These are phyloP conservation scores for Hemistola chrysoprasaria DNA, from an alignment of 2,888 invertebrate species.

Conservation along the genomic window DNA sequence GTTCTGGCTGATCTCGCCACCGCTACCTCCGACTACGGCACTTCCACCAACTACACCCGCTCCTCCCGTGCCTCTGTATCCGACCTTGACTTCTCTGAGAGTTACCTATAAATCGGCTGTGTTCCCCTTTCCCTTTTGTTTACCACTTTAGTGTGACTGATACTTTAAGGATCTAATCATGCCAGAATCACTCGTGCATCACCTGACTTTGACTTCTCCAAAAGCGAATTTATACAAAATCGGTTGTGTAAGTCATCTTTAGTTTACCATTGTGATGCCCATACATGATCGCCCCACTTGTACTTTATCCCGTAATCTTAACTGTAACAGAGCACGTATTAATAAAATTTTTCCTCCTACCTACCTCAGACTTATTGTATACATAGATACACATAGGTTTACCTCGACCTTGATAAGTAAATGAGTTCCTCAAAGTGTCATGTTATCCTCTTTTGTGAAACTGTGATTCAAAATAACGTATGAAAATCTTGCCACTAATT, in stretches of 20 bases:
- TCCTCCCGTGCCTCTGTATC: constrained; percentile 93
- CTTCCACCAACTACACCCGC: constrained; percentile 90
- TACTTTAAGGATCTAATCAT: not conserved
- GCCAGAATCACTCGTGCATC: not conserved
- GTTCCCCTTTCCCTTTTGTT: constrained; percentile 9
- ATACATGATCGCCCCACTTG: no score
- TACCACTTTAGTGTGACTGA: constrained; percentile 5
- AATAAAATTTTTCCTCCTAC: no score
- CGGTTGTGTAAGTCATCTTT: not conserved
- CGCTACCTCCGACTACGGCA: constrained; percentile 89
- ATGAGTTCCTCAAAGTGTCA: no score
- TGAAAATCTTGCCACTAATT: no score
- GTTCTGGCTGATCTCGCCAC: constrained; percentile 91
- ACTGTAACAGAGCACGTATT: no score
- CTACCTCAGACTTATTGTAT: no score
- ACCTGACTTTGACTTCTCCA: not conserved
- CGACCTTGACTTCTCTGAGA: constrained; percentile 94
- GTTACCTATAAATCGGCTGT: constrained; percentile 84
- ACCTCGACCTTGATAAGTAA: no score
- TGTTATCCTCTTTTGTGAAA: no score
- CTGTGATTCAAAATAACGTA: no score
- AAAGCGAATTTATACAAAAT: not conserved
- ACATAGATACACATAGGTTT: no score
- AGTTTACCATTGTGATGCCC: not conserved
- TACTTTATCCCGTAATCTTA: no score